phyloP scores from a whole-genome alignment of 1,140 invertebrate species.

The Heliconius nattereri region DNA sequence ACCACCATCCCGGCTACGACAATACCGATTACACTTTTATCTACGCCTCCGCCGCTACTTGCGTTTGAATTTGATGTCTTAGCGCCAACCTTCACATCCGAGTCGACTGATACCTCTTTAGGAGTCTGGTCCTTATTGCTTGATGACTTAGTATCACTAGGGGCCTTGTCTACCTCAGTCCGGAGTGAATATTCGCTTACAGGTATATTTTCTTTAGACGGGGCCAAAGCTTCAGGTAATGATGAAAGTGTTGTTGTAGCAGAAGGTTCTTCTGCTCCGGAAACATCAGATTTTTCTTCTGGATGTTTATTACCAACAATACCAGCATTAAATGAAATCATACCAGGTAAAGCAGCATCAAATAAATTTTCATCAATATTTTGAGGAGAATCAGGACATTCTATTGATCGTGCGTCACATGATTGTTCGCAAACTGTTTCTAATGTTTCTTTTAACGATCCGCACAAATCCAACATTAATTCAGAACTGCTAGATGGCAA shows the following conservation, averaged over 20 bases:
- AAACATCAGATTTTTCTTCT: conserved; percentile 18
- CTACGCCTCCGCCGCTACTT: conserved; percentile 57
- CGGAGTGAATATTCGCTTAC: conserved; percentile 55
- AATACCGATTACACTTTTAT: conserved; percentile 72
- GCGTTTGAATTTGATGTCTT: conserved; percentile 58
- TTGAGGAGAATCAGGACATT: conserved; percentile 57
- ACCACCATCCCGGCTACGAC: conserved; percentile 77
- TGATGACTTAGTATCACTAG: not conserved
- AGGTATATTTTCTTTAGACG: conserved; percentile 36
- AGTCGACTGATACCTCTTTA: conserved; percentile 42
- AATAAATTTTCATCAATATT: conserved; percentile 53
- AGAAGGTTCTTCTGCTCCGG: not conserved
- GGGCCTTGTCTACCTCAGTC: conserved; percentile 50
- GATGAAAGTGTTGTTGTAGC: conserved; percentile 33
- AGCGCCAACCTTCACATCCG: conserved; percentile 63
- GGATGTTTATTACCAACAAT: conserved; percentile 26
- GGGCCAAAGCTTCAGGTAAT: conserved; percentile 8
- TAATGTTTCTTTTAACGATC: conserved; percentile 53
- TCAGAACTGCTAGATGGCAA: conserved; percentile 53
- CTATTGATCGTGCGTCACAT: conserved; percentile 50
- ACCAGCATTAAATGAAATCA: conserved; percentile 45
- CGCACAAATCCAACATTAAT: conserved; percentile 57
- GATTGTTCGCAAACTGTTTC: conserved; percentile 59
- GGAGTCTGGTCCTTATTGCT: conserved; percentile 27
- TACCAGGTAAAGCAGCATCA: conserved; percentile 55